These are phyloP conservation scores for Eueides isabella DNA, from an alignment of 1,140 invertebrate species.

Conservation along the genomic window DNA sequence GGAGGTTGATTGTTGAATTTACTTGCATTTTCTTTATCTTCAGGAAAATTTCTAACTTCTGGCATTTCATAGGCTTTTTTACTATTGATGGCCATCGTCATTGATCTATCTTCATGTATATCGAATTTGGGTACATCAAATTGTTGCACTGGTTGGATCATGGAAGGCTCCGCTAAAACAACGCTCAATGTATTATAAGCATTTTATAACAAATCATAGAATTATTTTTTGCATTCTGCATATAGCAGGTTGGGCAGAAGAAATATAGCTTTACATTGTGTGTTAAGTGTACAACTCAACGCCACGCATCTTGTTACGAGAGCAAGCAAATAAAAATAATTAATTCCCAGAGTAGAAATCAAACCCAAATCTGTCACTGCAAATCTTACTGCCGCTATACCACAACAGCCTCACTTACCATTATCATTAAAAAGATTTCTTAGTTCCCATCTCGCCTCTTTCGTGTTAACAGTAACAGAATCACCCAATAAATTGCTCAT, in stretches of 20 bases:
- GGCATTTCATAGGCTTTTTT: constrained; percentile 65
- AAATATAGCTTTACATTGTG: no score
- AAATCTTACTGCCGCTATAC: no score
- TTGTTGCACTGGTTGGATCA: constrained; percentile 73
- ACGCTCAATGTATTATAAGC: constrained; percentile 20
- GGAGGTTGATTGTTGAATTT: constrained; percentile 57
- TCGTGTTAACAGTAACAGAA: constrained; percentile 84
- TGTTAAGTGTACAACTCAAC: neutral
- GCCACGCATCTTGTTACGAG: neutral
- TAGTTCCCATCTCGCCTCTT: constrained; percentile 81
- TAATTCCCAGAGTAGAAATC: neutral
- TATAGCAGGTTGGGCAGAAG: neutral
- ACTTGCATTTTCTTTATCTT: constrained; percentile 74
- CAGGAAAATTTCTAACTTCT: constrained; percentile 54
- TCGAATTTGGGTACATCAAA: constrained; percentile 81
- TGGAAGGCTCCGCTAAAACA: constrained; percentile 63
- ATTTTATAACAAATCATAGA: neutral
- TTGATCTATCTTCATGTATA: constrained; percentile 84
- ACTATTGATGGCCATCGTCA: constrained; percentile 80
- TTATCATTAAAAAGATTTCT: constrained; percentile 77
- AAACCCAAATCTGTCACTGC: neutral
- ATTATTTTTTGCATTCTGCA: no score
- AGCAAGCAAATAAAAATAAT: neutral
- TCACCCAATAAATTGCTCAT: constrained; percentile 75
- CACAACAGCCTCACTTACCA: constrained; percentile 49